These are phyloP conservation scores for Artibeus jamaicensis DNA, from an alignment of 2,797 vertebrate genomes.

Conservation along the genomic window DNA sequence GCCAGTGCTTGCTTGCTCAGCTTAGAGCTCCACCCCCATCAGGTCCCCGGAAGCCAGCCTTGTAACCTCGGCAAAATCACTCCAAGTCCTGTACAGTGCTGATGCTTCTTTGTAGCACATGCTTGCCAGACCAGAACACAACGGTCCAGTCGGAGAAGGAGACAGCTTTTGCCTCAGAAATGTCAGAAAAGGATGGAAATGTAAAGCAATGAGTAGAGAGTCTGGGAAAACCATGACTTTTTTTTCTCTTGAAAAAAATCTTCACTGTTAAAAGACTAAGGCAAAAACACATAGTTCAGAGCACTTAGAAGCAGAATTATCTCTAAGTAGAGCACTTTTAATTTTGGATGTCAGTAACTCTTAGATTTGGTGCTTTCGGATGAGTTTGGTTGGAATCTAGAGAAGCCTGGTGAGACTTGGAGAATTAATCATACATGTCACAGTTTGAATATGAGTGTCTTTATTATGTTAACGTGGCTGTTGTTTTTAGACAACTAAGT, in stretches of 20 bases:
- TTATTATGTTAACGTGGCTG: not conserved
- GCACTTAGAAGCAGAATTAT: conserved; percentile 44
- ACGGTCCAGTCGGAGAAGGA: not conserved
- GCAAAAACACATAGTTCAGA: conserved; percentile 47
- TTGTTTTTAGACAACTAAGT: conserved; percentile 16
- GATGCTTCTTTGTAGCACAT: not conserved
- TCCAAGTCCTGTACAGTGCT: not conserved
- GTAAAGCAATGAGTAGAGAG: not conserved
- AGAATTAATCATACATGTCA: conserved; percentile 17
- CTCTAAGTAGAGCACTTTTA: conserved; percentile 58
- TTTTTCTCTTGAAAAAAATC: conserved; percentile 1
- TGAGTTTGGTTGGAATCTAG: not conserved
- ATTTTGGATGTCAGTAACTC: conserved; percentile 51
- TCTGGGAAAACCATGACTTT: not conserved
- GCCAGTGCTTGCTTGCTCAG: not conserved
- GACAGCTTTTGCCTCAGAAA: not conserved
- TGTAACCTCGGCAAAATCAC: not conserved
- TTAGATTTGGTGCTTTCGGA: conserved; percentile 39
- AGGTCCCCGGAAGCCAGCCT: not conserved
- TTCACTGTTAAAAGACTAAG: conserved; percentile 38
- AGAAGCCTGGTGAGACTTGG: not conserved
- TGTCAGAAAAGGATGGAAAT: not conserved
- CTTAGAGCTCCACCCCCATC: not conserved
- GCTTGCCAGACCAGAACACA: not conserved
- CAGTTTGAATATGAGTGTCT: not conserved